A percentile compares a stretch with the other conserved stretches of the same genome.
Conservation (phyloP, 1,140 invertebrate species). For the Tribolium madens region DNA sequence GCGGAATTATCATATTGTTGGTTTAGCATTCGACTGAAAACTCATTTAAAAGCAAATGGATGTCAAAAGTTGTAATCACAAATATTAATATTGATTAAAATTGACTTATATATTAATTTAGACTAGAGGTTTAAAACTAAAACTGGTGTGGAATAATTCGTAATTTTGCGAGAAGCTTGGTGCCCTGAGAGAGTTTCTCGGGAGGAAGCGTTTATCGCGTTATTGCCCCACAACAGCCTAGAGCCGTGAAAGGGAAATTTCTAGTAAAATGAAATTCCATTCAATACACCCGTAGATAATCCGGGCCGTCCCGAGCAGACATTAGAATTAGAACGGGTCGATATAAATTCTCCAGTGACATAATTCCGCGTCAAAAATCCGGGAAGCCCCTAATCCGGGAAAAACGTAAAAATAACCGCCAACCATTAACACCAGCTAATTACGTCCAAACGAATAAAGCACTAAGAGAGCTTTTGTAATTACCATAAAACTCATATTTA, state of each 20-base stretch:
- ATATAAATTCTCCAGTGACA: neutral
- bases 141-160: too few relatives aligned
- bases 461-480: slow-evolving; percentile 31
- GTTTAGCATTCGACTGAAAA: neutral
- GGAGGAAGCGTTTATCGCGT: neutral
- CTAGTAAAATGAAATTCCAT: neutral
- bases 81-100: neutral
- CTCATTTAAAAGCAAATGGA: neutral
- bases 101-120: too few relatives aligned
- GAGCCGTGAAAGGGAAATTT: neutral
- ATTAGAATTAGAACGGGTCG: neutral
- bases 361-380: neutral
- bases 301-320: neutral
- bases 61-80: neutral
- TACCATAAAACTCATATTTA: slow-evolving; percentile 38
- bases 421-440: slow-evolving; percentile 31
- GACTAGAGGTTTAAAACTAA: too few relatives aligned
- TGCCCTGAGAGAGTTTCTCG: too few relatives aligned
- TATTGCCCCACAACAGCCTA: neutral
- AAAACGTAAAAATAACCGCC: slow-evolving; percentile 23
- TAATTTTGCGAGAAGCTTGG: too few relatives aligned
- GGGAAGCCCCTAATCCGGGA: neutral
- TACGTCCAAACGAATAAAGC: slow-evolving; percentile 19
- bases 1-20: neutral
- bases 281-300: neutral